Conservation (phyloP, 35 echinoderm and acorn worm species). For the Heliocidaris erythrogramma region DNA sequence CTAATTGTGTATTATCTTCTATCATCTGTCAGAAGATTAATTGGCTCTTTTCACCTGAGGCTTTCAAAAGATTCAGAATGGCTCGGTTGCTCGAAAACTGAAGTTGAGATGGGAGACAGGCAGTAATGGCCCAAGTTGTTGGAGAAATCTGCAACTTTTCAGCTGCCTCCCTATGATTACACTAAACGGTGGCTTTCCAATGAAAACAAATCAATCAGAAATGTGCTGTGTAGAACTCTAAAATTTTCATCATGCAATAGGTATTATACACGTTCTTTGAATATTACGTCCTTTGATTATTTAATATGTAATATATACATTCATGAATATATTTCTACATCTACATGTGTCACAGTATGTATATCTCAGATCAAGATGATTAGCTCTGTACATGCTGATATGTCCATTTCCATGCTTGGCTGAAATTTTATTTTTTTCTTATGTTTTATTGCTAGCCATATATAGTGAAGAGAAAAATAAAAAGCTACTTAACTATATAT, state of each 20-base stretch:
- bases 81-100: neutral
- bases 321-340: neutral
- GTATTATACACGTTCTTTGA: neutral
- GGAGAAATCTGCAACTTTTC: neutral
- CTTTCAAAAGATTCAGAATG: neutral
- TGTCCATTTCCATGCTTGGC: neutral
- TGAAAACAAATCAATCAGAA: neutral
- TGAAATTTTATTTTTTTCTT: constrained; percentile 5
- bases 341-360: neutral
- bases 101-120: neutral
- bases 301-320: neutral
- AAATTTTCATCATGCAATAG: neutral
- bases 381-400: neutral
- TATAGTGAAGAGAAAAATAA: neutral
- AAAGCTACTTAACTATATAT: neutral
- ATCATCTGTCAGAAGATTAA: neutral
- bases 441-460: neutral
- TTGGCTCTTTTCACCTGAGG: neutral
- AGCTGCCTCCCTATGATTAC: neutral
- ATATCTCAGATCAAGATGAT: neutral
- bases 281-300: neutral
- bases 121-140: neutral
- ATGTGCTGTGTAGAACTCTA: neutral
- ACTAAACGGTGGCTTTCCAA: neutral
- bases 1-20: neutral